Evolutionary conservation across 1,140 invertebrate species (phyloP).

Genomic region (Limonius californicus): DNA sequence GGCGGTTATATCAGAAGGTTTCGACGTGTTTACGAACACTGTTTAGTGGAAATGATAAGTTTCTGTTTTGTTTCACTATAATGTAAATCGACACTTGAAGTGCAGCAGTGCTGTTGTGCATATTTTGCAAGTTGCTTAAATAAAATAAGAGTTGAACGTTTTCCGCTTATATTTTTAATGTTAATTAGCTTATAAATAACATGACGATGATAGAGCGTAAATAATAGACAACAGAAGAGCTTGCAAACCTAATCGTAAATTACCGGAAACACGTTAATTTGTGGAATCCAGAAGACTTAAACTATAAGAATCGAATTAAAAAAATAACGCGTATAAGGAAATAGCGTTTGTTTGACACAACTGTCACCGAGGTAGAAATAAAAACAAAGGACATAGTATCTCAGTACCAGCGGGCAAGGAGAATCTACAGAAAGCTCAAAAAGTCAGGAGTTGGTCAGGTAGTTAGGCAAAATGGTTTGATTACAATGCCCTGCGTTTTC

Average conservation of each 20-base stretch:
- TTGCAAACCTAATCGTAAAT: neutral
- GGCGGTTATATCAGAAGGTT: neutral
- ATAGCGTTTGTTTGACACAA: neutral
- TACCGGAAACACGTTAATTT: neutral
- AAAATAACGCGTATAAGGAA: neutral
- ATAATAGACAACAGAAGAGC: neutral
- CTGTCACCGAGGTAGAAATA: neutral
- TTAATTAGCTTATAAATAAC: neutral
- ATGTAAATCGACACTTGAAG: no score
- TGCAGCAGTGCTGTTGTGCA: no score
- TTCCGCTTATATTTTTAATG: no score
- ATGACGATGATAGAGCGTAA: neutral
- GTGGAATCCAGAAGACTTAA: neutral
- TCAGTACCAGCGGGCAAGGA: neutral
- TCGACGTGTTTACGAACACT: neutral
- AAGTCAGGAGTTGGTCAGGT: neutral
- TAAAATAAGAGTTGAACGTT: no score
- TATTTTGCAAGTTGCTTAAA: no score
- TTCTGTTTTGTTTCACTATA: no score
- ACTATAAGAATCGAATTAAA: neutral
- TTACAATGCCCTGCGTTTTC: neutral
- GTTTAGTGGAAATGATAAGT: neutral
- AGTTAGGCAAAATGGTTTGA: neutral
- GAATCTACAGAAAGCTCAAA: neutral
- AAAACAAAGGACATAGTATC: neutral